phyloP scores from a whole-genome alignment of 2,797 vertebrate genomes.

The Pelochelys cantorii region DNA sequence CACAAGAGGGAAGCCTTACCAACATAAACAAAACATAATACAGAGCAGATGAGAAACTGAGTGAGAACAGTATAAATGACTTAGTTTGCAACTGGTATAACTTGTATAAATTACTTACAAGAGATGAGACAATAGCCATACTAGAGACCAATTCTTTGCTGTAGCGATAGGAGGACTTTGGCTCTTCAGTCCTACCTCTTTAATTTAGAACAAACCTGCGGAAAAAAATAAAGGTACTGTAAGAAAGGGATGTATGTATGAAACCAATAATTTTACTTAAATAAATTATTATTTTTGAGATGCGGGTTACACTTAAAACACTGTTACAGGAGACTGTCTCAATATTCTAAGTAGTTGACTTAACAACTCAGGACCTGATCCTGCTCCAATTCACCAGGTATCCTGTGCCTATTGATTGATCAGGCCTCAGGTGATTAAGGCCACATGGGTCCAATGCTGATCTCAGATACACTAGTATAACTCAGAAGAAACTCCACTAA shows the following conservation, averaged over 20 bases:
- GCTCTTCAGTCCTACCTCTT: background rate
- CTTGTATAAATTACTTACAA: background rate
- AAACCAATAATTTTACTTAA: background rate
- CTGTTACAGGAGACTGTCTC: background rate
- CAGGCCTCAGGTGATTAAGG: background rate
- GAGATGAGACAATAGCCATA: background rate
- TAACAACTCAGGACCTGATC: background rate
- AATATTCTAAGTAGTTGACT: background rate
- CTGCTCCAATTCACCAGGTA: accelerated
- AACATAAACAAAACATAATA: background rate
- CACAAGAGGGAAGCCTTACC: background rate
- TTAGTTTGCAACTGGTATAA: background rate
- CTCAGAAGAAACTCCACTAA: background rate
- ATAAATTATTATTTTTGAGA: background rate
- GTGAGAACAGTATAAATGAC: background rate
- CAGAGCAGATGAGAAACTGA: background rate
- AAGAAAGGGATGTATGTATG: background rate
- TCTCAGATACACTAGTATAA: background rate
- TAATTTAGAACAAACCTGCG: background rate
- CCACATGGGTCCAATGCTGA: accelerated
- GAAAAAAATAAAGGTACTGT: background rate
- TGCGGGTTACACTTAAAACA: background rate
- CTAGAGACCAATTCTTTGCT: background rate
- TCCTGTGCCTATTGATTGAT: background rate
- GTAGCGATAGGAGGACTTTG: too few species aligned